Base-by-base conservation (phyloP, 2,113 vertebrate genomes). In the Alaudala cheleensis region DNA sequence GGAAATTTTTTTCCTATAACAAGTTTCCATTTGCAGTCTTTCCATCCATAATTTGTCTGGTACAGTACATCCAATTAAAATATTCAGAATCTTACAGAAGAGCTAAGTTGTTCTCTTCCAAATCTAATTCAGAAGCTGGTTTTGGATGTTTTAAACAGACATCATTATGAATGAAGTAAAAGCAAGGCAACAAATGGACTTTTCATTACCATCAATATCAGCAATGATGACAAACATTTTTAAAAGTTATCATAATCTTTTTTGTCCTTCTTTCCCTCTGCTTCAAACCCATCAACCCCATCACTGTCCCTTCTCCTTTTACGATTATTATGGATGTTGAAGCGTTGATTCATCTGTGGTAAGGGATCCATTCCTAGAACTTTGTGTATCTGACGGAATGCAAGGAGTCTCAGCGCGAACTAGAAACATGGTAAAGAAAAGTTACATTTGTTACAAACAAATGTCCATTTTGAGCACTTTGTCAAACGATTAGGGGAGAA, bases 191-290 rank as follows among this genome's bases (percentile, higher is more conserved):
- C 94, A 96, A 97, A 97, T 95, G 90, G 97, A 97, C 54, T 81
- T 91, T 34, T 64, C 62, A 96, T 92, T 83, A 98, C 90, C 96
- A 94, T 79, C 19, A 57, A 44, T 88, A 81, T 81, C 93, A 97
- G 91, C 94, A 97, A 45, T 94, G 79, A 84, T 80, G 34, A 96
- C 88, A 91, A 96, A 88, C 26, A 86, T 91, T 97, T 97, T 98
- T 98, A 99, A 92, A 98, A 99, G 97, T 98, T 98, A 82, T 99
- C 99, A 53, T 98, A 99, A 97, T 99, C 99, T 74, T 99, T 99
- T 98, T 99, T 99, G 97, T 99, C 99, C 93, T 99, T 99, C 89
- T 99, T 99, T 18, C 99, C 99, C 85, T 99, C 99, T 10, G 99
- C 99, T 98, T 99, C 99, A 77, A 99, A 99, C 89, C 98, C 98